Conservation (phyloP, 2,797 vertebrate species). For the Galagoides demidoff region DNA sequence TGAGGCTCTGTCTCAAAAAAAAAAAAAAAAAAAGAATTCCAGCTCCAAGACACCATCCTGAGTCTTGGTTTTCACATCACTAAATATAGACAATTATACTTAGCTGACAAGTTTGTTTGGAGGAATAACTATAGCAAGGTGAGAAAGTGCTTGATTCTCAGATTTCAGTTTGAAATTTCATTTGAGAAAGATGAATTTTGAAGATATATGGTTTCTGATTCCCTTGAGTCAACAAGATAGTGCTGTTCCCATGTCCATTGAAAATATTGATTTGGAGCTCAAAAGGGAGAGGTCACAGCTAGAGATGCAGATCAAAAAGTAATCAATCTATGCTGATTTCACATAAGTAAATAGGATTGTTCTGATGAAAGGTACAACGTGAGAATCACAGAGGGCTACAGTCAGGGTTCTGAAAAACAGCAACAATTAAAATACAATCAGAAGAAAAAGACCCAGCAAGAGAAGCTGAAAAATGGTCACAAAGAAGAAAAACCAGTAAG, state of each 20-base stretch:
- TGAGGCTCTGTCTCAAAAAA: no score
- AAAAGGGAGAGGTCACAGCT: conserved; percentile 22
- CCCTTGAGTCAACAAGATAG: conserved; percentile 26
- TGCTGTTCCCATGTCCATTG: background rate
- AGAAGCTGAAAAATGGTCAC: background rate
- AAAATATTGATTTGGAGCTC: conserved; percentile 48
- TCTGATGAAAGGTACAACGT: background rate
- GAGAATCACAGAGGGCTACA: background rate
- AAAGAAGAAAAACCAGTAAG: conserved; percentile 11
- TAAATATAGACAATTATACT: conserved; percentile 13
- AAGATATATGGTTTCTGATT: conserved; percentile 2
- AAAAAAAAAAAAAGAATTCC: background rate
- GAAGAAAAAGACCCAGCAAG: background rate
- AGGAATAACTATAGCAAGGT: background rate
- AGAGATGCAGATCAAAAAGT: background rate
- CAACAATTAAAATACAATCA: background rate
- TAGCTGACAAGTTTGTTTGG: background rate
- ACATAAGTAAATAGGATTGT: background rate
- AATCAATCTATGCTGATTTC: background rate
- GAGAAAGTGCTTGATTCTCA: background rate
- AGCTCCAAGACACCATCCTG: background rate
- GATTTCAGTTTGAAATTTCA: conserved; percentile 12
- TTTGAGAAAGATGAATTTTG: conserved; percentile 20
- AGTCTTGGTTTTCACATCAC: conserved; percentile 11
- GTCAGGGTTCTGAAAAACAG: background rate